Evolutionary conservation across 1,140 invertebrate species (phyloP).

Genomic region (Monochamus saltuarius): DNA sequence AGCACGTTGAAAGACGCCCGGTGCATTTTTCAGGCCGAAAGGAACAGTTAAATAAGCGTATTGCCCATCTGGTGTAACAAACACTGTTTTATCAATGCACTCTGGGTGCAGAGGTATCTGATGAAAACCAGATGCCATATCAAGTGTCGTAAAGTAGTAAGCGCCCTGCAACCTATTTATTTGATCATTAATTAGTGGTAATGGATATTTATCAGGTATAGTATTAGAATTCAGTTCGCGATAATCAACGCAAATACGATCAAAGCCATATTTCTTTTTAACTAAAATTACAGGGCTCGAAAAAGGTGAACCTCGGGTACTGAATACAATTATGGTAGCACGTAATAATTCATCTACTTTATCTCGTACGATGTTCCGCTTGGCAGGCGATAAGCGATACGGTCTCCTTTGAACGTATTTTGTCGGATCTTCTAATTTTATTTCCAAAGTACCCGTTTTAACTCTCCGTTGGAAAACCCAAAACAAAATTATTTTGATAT

Average conservation of each 20-base stretch:
- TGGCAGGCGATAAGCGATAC: no score
- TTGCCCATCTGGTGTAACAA: slow-evolving; percentile 37
- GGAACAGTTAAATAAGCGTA: slow-evolving; percentile 40
- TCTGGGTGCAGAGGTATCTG: slow-evolving; percentile 42
- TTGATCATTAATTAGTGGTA: slow-evolving; percentile 36
- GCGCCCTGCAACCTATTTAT: slow-evolving; percentile 26
- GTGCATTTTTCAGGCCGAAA: slow-evolving; percentile 38
- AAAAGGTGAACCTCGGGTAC: slow-evolving; percentile 49
- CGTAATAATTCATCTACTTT: background rate
- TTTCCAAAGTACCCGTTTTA: no score
- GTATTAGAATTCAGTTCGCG: slow-evolving; percentile 28
- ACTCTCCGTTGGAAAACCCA: no score
- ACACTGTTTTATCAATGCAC: slow-evolving; percentile 41
- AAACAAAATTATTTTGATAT: no score
- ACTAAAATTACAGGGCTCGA: slow-evolving; percentile 51
- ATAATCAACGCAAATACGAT: slow-evolving; percentile 40
- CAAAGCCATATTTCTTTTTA: slow-evolving; percentile 37
- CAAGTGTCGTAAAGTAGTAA: slow-evolving; percentile 38
- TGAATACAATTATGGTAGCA: background rate
- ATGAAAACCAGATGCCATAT: slow-evolving; percentile 37
- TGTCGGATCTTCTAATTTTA: no score
- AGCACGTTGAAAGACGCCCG: slow-evolving; percentile 38
- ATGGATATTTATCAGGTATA: slow-evolving; percentile 40
- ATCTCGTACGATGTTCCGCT: no score
- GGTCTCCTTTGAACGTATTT: no score